phyloP scores from a whole-genome alignment of 92 coral and sea anemone genomes.

The Palythoa grandis region DNA sequence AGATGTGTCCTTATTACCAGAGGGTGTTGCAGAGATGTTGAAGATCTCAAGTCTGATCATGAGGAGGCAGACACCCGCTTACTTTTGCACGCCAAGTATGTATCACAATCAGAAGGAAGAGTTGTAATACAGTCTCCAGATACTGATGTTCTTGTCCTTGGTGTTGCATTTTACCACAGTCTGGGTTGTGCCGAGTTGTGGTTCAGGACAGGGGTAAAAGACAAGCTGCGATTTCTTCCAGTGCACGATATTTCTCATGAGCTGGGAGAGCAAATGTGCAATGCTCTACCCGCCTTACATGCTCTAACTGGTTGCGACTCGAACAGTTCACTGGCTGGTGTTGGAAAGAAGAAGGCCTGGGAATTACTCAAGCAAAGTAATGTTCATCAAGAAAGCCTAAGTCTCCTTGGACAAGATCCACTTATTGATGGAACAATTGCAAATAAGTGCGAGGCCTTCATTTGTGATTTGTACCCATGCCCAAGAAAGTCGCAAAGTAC shows the following conservation, averaged over 20 bases:
- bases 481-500: constrained; percentile 28
- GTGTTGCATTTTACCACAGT: constrained; percentile 47
- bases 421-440: constrained; percentile 23
- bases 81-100: constrained; percentile 50
- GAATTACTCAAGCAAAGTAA: constrained; percentile 14
- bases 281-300: constrained; percentile 48
- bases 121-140: constrained; percentile 41
- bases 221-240: constrained; percentile 31
- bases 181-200: constrained; percentile 47
- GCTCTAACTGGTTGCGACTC: constrained; percentile 64
- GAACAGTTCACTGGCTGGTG: constrained; percentile 54
- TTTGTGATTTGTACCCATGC: constrained; percentile 56
- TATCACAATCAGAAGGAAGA: neutral
- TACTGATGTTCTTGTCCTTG: constrained; percentile 44
- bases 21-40: neutral
- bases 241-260: constrained; percentile 16
- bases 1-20: neutral
- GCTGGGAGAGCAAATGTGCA: constrained; percentile 48
- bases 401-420: constrained; percentile 35
- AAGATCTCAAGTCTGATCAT: neutral
- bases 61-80: constrained; percentile 15
- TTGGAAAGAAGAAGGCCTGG: constrained; percentile 64
- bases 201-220: constrained; percentile 42
- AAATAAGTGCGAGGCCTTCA: constrained; percentile 50
- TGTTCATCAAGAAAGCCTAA: constrained; percentile 50